Conservation (phyloP, 2,797 vertebrate species). For the Cyprinodon diabolis region DNA sequence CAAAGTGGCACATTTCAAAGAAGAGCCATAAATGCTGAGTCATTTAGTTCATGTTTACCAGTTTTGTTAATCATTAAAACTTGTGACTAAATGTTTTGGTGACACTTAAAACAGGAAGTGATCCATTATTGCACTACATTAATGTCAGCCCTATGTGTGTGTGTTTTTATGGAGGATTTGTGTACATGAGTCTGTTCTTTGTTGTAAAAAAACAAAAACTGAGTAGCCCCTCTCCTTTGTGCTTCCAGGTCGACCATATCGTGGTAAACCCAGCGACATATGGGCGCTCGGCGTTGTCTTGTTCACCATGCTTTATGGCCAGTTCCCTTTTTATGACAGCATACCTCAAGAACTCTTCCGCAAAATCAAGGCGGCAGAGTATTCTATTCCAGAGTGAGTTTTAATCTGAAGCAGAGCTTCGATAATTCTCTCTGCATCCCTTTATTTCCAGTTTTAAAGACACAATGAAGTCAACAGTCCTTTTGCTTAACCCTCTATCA, state of each 20-base stretch:
- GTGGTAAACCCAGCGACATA: conserved; percentile 98
- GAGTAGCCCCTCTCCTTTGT: neutral
- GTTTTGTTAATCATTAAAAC: conserved; percentile 48
- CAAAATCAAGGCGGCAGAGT: conserved; percentile 99
- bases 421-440: neutral
- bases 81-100: conserved; percentile 10
- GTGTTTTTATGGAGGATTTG: neutral
- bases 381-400: conserved; percentile 98
- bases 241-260: conserved; percentile 90
- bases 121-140: conserved; percentile 14
- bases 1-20: conserved; percentile 22
- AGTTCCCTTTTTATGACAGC: conserved; percentile 99
- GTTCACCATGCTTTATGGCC: conserved; percentile 99
- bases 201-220: neutral
- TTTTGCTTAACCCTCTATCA: neutral
- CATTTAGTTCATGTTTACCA: conserved; percentile 32
- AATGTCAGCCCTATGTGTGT: neutral
- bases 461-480: neutral
- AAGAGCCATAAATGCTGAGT: conserved; percentile 15
- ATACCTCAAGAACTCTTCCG: conserved; percentile 99
- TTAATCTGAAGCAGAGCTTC: neutral
- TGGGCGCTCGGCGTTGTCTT: conserved; percentile 98
- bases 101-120: conserved; percentile 19
- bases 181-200: neutral
- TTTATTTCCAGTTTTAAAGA: neutral